These are phyloP conservation scores for Bothrops jararaca DNA, from an alignment of 2,113 vertebrate species.

Conservation along the genomic window DNA sequence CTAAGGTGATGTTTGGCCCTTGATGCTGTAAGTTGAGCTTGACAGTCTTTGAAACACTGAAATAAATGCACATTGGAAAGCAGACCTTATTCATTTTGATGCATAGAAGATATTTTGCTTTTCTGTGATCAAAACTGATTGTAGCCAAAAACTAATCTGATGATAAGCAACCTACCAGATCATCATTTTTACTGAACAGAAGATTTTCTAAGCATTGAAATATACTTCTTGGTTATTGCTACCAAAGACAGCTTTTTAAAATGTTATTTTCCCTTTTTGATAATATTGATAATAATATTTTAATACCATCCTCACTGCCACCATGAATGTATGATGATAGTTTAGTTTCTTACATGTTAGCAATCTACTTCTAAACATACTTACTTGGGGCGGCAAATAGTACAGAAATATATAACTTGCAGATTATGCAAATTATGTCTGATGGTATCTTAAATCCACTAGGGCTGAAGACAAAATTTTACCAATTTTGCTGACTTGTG, in stretches of 20 bases:
- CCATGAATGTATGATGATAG: conserved; percentile 15
- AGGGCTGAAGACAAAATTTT: background rate
- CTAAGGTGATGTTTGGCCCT: conserved; percentile 39
- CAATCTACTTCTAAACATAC: background rate
- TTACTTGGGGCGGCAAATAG: background rate
- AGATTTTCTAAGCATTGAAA: conserved; percentile 51
- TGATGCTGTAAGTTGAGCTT: conserved; percentile 47
- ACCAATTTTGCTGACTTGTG: background rate
- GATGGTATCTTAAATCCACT: background rate
- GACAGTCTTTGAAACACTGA: conserved; percentile 59
- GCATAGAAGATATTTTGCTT: conserved; percentile 50
- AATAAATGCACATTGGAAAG: conserved; percentile 22
- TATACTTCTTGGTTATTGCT: conserved; percentile 35
- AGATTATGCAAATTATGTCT: background rate
- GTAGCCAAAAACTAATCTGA: conserved; percentile 46
- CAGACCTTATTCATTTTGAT: conserved; percentile 47
- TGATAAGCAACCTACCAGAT: conserved; percentile 52
- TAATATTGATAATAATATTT: background rate
- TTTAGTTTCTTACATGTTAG: background rate
- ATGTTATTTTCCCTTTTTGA: background rate
- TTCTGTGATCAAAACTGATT: conserved; percentile 58
- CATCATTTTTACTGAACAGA: conserved; percentile 43
- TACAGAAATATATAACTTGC: background rate
- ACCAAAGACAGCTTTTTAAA: conserved; percentile 14
- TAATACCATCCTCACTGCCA: conserved; percentile 5